Evolutionary conservation across 2,113 vertebrate species (phyloP).

Genomic region (Acrocephalus kingi): DNA sequence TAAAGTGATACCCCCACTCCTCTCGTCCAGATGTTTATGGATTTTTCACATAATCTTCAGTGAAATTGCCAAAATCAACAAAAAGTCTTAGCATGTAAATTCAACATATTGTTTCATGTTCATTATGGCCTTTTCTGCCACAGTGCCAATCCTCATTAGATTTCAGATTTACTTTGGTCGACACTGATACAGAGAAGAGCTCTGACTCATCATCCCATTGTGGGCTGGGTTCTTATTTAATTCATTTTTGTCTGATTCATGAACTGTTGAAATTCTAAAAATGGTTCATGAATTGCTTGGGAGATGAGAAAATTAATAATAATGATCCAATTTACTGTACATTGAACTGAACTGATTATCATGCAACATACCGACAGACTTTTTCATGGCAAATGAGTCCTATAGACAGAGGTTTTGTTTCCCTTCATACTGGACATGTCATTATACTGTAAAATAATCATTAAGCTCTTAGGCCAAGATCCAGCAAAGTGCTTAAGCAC

Average conservation of each 20-base stretch:
- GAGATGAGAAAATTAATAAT: conserved; percentile 83
- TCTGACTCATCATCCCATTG: conserved; percentile 82
- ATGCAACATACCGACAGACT: conserved; percentile 74
- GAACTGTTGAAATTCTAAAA: conserved; percentile 79
- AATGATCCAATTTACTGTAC: conserved; percentile 80
- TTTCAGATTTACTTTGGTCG: conserved; percentile 78
- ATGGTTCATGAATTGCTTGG: conserved; percentile 79
- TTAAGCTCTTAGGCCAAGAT: conserved; percentile 66
- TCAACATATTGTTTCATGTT: conserved; percentile 82
- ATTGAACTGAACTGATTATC: conserved; percentile 81
- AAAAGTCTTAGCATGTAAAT: conserved; percentile 83
- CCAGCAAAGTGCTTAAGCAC: conserved; percentile 41
- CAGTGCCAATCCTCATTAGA: conserved; percentile 78
- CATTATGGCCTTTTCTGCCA: conserved; percentile 83
- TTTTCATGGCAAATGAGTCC: conserved; percentile 72
- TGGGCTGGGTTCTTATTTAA: conserved; percentile 74
- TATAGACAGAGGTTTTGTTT: conserved; percentile 70
- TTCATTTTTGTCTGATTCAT: conserved; percentile 83
- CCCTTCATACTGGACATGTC: conserved; percentile 70
- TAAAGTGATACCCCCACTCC: conserved; percentile 67
- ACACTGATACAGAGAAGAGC: conserved; percentile 75
- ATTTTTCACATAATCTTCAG: conserved; percentile 80
- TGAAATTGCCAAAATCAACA: conserved; percentile 82
- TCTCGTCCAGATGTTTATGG: conserved; percentile 80
- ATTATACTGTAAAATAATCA: conserved; percentile 70